Evolutionary conservation across 2,113 vertebrate species (phyloP).

Genomic region (Gavialis gangeticus): DNA sequence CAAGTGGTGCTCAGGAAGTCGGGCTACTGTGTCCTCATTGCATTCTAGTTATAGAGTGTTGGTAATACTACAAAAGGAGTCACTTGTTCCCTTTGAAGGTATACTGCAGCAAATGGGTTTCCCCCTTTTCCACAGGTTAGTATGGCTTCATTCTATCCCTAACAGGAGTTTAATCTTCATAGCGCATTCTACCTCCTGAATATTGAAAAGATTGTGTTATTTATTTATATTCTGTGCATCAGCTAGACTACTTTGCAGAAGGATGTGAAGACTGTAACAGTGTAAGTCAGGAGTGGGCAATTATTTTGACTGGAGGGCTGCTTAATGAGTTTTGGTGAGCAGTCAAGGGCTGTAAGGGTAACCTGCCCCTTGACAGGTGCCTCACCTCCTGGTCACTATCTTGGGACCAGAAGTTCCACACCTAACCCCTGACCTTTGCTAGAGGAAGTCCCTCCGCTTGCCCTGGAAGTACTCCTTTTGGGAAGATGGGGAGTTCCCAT

Average conservation of each 20-base stretch:
- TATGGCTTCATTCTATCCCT: neutral
- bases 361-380: too few species aligned
- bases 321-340: too few species aligned
- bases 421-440: too few species aligned
- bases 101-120: neutral
- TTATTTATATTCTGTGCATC: neutral
- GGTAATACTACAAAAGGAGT: neutral
- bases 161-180: neutral
- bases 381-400: too few species aligned
- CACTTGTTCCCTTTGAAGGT: neutral
- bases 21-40: neutral
- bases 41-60: neutral
- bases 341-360: too few species aligned
- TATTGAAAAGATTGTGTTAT: neutral
- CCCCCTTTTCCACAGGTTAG: neutral
- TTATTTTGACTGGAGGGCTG: too few species aligned
- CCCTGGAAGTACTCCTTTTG: too few species aligned
- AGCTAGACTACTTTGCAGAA: neutral
- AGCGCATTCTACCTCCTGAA: neutral
- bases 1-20: neutral
- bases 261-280: constrained; percentile 15
- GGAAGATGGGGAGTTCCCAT: too few species aligned
- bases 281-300: neutral
- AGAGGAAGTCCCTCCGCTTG: too few species aligned
- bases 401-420: too few species aligned